These are phyloP conservation scores for Globia sparganii DNA, from an alignment of 2,888 invertebrate species.

Conservation along the genomic window DNA sequence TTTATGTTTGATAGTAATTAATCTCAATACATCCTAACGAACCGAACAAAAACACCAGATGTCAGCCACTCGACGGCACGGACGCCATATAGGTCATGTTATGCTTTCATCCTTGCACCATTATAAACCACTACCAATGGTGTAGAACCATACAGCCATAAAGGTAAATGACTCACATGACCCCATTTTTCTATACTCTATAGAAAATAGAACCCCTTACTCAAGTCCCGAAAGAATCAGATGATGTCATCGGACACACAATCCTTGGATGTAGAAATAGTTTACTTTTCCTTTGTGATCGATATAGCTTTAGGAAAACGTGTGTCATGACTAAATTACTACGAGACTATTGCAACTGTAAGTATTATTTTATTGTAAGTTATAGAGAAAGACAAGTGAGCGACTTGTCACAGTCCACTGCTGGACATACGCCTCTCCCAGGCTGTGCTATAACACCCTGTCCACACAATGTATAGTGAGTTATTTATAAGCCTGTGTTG, in stretches of 20 bases:
- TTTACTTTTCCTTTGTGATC: slow-evolving; percentile 55
- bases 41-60: slow-evolving; percentile 43
- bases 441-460: too few relatives aligned
- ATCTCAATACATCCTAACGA: slow-evolving; percentile 15
- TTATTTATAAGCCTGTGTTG: too few relatives aligned
- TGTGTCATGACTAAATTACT: slow-evolving; percentile 36
- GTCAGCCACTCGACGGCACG: slow-evolving; percentile 27
- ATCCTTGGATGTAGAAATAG: slow-evolving; percentile 54
- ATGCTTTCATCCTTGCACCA: slow-evolving; percentile 48
- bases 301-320: slow-evolving; percentile 37
- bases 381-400: neutral
- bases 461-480: too few relatives aligned
- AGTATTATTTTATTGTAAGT: neutral
- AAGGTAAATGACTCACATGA: slow-evolving; percentile 65
- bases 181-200: slow-evolving; percentile 51
- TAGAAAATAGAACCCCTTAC: slow-evolving; percentile 59
- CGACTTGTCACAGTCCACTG: neutral
- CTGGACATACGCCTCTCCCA: neutral
- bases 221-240: slow-evolving; percentile 47
- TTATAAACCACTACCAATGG: slow-evolving; percentile 42
- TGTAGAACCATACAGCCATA: slow-evolving; percentile 45
- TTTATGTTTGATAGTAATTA: slow-evolving; percentile 22
- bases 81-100: slow-evolving; percentile 52
- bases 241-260: slow-evolving; percentile 57
- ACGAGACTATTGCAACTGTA: neutral